phyloP scores from a whole-genome alignment of 2,113 vertebrate species.

The Quiscalus mexicanus region DNA sequence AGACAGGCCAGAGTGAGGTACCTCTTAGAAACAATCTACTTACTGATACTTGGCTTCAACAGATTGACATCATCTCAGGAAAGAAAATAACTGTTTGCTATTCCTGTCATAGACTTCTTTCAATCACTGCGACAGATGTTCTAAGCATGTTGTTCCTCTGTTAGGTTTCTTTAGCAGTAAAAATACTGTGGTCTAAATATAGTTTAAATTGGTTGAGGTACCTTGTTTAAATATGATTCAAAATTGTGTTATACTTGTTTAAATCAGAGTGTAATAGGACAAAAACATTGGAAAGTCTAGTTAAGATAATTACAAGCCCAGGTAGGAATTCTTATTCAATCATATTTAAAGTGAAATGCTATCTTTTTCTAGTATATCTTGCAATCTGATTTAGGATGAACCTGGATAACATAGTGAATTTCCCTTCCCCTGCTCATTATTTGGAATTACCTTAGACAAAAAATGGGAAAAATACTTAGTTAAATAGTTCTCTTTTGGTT shows the following conservation, averaged over 20 bases:
- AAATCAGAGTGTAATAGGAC: neutral
- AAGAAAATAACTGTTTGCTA: conserved; percentile 62
- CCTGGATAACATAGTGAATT: neutral
- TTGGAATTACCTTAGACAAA: neutral
- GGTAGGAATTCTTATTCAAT: neutral
- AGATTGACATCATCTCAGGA: conserved; percentile 24
- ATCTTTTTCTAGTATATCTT: neutral
- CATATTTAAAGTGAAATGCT: neutral
- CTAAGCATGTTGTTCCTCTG: conserved; percentile 30
- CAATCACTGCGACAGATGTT: conserved; percentile 54
- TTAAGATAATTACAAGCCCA: neutral
- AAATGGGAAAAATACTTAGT: neutral
- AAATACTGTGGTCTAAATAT: neutral
- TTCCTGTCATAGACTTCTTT: conserved; percentile 49
- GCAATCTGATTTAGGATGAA: neutral
- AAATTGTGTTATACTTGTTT: neutral
- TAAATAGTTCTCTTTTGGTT: neutral
- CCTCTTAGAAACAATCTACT: neutral
- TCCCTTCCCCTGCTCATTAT: neutral
- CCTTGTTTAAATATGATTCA: neutral
- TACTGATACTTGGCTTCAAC: conserved; percentile 1
- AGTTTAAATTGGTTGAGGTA: conserved; percentile 19
- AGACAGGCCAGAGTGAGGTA: neutral
- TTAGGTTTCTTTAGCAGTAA: conserved; percentile 1
- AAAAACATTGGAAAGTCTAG: neutral